These are phyloP conservation scores for Conus canariensis DNA, from an alignment of 2,888 invertebrate genomes.

Conservation along the genomic window DNA sequence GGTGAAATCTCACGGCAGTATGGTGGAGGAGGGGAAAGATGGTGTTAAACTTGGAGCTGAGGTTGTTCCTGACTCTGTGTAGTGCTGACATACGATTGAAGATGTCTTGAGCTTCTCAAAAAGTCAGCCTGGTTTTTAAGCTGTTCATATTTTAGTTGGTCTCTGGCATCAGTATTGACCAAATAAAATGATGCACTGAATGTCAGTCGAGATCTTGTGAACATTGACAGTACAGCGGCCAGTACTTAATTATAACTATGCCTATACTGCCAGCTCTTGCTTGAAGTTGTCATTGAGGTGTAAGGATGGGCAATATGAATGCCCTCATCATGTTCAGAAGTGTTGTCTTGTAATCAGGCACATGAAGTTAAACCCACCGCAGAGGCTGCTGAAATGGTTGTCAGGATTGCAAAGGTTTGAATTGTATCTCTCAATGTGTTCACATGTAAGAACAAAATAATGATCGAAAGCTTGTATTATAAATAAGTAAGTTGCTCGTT, in stretches of 20 bases:
- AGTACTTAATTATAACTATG: neutral
- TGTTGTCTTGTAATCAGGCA: no score
- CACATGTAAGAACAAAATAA: neutral
- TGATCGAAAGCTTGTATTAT: no score
- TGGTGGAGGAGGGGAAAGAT: neutral
- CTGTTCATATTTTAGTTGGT: neutral
- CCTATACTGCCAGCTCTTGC: no score
- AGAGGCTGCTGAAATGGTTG: neutral
- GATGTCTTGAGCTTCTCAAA: neutral
- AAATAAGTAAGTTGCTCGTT: neutral
- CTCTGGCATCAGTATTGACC: neutral
- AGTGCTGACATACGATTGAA: neutral
- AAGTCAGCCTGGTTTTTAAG: neutral
- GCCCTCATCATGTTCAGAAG: no score
- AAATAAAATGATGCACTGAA: neutral
- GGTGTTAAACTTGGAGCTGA: neutral
- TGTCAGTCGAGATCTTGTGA: neutral
- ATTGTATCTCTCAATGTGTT: neutral
- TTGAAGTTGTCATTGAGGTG: no score
- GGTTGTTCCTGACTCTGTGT: conserved; percentile 26
- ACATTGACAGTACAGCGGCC: neutral
- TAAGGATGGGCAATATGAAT: no score
- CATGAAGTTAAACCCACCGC: neutral
- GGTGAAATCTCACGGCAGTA: neutral
- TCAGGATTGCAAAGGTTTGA: no score